phyloP scores from a whole-genome alignment of 2,797 vertebrate genomes.

The Valencia hispanica region DNA sequence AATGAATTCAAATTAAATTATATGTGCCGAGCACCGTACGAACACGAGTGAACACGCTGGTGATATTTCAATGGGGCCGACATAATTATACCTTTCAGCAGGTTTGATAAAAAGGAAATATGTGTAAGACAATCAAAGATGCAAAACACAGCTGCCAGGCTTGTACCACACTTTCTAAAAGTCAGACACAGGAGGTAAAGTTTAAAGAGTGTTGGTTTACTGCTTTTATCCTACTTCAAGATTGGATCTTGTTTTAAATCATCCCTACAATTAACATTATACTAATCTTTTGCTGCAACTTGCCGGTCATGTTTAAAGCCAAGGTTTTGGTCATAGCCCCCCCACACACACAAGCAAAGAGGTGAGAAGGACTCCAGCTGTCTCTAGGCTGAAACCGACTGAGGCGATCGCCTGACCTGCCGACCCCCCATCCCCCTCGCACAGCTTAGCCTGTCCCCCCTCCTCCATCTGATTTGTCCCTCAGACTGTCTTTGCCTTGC shows the following conservation, averaged over 20 bases:
- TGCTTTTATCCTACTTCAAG: not conserved
- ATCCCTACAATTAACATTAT: not conserved
- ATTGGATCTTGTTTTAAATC: not conserved
- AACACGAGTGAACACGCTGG: constrained; percentile 70
- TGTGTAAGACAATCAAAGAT: constrained; percentile 75
- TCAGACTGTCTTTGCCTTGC: constrained; percentile 58
- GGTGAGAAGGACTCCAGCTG: constrained; percentile 81
- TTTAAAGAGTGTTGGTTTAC: constrained; percentile 18
- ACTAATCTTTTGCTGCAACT: constrained; percentile 11
- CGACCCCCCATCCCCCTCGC: not conserved
- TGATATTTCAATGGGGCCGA: constrained; percentile 82
- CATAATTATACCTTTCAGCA: constrained; percentile 85
- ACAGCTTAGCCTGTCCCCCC: not conserved
- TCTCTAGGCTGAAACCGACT: constrained; percentile 68
- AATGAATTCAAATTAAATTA: constrained; percentile 90
- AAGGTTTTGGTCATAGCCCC: constrained; percentile 50
- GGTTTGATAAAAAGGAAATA: constrained; percentile 77
- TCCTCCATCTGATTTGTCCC: constrained; percentile 60
- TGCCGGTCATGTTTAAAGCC: constrained; percentile 49
- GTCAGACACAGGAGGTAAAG: constrained; percentile 39
- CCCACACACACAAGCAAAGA: constrained; percentile 60
- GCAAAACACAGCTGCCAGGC: constrained; percentile 65
- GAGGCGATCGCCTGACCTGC: constrained; percentile 32
- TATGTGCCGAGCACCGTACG: constrained; percentile 80
- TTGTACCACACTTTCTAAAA: constrained; percentile 49